Evolutionary conservation across 2,113 vertebrate genomes (phyloP).

Genomic region (Brachionichthys hirsutus): DNA sequence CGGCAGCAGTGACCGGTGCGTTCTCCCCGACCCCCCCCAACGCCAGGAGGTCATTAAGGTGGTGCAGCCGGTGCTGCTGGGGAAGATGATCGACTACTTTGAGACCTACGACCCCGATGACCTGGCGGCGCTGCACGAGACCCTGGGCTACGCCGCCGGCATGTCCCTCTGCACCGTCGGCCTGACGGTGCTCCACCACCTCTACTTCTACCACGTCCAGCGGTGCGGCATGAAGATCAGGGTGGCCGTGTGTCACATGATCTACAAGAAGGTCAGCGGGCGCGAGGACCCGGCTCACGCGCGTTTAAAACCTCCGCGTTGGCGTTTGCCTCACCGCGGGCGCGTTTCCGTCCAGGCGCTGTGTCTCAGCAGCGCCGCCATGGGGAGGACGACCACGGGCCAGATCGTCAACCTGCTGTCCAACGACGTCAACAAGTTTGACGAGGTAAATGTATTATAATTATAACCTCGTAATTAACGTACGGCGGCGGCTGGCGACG

Average conservation of each 20-base stretch:
- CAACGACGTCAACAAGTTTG: constrained; percentile 96
- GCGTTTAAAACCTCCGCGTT: too few relatives aligned
- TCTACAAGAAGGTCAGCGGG: constrained; percentile 95
- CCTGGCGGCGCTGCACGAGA: constrained; percentile 52
- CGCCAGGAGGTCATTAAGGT: constrained; percentile 84
- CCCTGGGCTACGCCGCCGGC: constrained; percentile 76
- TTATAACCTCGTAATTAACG: too few relatives aligned
- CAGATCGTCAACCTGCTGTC: constrained; percentile 95
- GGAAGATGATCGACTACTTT: constrained; percentile 86
- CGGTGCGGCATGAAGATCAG: constrained; percentile 88
- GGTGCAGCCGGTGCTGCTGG: constrained; percentile 86
- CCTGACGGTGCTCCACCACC: constrained; percentile 83
- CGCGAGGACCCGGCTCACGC: too few relatives aligned
- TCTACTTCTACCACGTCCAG: constrained; percentile 88
- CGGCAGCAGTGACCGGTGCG: not conserved
- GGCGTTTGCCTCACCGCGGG: too few relatives aligned
- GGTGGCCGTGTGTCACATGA: constrained; percentile 93
- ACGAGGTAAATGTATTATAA: too few relatives aligned
- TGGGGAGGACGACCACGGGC: constrained; percentile 90
- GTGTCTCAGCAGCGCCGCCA: constrained; percentile 83
- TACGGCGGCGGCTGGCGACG: too few relatives aligned
- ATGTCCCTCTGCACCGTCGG: constrained; percentile 78
- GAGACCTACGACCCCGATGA: constrained; percentile 70
- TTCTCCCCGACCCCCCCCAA: too few relatives aligned
- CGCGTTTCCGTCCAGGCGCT: constrained; percentile 81